Base-by-base conservation (phyloP, 92 coral and sea anemone species). In the Epizoanthus scotinus region DNA sequence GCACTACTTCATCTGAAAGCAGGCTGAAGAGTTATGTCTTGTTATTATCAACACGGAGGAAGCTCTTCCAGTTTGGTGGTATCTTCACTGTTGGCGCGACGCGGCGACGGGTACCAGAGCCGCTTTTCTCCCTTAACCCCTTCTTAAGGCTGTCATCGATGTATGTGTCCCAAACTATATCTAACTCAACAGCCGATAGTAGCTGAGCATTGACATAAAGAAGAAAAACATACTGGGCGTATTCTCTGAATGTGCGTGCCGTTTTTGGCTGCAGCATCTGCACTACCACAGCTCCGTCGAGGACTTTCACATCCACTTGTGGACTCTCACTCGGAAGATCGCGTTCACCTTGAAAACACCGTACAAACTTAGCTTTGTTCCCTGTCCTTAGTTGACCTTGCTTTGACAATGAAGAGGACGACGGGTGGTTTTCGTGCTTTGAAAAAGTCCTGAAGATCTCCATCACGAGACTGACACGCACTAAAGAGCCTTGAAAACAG, bases 31-130 rank as follows among this genome's bases (percentile, higher is more conserved):
- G 54, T 78, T 72, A 63, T 24, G 78, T 52, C 36, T 73, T 73
- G 66, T 73, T 73, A 22, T 31, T 21, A 34, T 55, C 65, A 73
- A 56, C 85, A 62, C 73, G 25, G 49, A 78, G 38, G 27, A 85
- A 85, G 79, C 80, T 78, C 66, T 85, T 78, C 84, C 84, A 85
- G 74, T 85, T 85, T 6, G 74, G 10, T 61, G 84, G 88, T 29
- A 78, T 63, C 53, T 78, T 70, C 62, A 71, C 84, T 60, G 71
- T 24, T 4, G 65, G 73, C 6, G 81, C 74, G 20, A 68, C 88
- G 50, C 75, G 75, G n/a, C 75, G 73, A 57, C 84, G 65, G 52
- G 88, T 57, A 42, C 84, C 80, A 78, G 88, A 67, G 31, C 88
- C 88, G 70, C 88, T 85, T 22, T 78, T 85, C 44, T 85, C 88